Conservation (phyloP, 2,113 vertebrate species). For the Xiphias gladius region DNA sequence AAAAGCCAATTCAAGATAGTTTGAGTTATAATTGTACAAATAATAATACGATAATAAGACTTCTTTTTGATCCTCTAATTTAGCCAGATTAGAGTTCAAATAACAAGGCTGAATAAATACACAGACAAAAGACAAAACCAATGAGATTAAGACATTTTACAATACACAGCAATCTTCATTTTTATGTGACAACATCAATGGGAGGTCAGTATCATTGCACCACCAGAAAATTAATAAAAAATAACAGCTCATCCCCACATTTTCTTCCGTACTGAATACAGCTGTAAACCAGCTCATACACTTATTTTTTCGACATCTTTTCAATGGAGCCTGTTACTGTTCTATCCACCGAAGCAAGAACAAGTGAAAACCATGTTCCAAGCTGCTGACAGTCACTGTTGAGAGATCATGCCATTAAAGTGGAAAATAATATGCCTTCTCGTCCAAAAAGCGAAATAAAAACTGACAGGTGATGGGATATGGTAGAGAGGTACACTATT, state of each 20-base stretch:
- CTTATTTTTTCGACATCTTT: constrained; percentile 29
- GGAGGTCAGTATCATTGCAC: background rate
- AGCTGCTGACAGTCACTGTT: constrained; percentile 68
- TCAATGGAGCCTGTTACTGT: constrained; percentile 50
- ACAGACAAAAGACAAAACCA: background rate
- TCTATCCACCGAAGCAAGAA: constrained; percentile 55
- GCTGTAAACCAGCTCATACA: constrained; percentile 32
- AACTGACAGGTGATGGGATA: constrained; percentile 68
- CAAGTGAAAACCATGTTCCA: constrained; percentile 56
- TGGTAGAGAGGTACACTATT: constrained; percentile 53
- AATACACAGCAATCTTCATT: background rate
- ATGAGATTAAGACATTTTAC: background rate
- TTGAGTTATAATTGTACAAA: too few relatives aligned
- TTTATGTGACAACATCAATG: background rate
- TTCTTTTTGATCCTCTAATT: background rate
- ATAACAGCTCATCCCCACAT: background rate
- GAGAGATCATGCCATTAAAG: constrained; percentile 71
- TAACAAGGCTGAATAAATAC: background rate
- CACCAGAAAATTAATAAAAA: constrained; percentile 8
- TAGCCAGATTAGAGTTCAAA: background rate
- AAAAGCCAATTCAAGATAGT: too few relatives aligned
- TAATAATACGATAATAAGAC: too few relatives aligned
- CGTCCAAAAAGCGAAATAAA: constrained; percentile 65
- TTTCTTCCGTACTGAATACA: constrained; percentile 5
- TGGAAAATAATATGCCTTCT: constrained; percentile 75